Conservation (phyloP, 1,140 invertebrate genomes). For the Brachionus paranguensis region DNA sequence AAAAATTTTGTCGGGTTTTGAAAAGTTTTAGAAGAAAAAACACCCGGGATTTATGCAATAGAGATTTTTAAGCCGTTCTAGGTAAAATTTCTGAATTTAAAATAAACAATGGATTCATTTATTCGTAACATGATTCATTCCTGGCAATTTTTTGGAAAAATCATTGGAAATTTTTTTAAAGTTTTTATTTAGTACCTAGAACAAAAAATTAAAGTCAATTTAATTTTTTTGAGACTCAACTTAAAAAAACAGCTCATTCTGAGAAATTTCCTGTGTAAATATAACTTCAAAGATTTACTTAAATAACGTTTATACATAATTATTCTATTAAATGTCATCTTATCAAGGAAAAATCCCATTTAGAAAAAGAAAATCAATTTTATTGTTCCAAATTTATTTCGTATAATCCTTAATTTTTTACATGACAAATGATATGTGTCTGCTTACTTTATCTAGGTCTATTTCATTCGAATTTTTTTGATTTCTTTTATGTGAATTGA, state of each 20-base stretch:
- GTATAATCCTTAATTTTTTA: background rate
- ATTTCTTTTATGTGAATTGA: background rate
- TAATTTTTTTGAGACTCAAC: background rate
- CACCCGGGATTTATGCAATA: background rate
- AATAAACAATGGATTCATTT: background rate
- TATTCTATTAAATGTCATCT: background rate
- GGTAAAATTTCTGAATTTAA: background rate
- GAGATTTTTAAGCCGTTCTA: background rate
- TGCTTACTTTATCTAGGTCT: background rate
- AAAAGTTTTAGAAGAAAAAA: background rate
- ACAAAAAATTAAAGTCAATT: background rate
- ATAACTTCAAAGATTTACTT: background rate
- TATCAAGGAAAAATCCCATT: background rate
- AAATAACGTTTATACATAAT: background rate
- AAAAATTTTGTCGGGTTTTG: background rate
- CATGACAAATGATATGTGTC: background rate
- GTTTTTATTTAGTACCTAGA: background rate
- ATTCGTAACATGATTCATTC: background rate
- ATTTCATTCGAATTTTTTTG: background rate
- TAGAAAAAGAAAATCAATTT: background rate
- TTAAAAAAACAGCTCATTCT: background rate
- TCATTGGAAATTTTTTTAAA: background rate
- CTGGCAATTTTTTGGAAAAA: background rate
- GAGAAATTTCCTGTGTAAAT: background rate
- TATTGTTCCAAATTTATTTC: background rate